Conservation (phyloP, 2,888 invertebrate genomes). For the Drosophila barbarae region DNA sequence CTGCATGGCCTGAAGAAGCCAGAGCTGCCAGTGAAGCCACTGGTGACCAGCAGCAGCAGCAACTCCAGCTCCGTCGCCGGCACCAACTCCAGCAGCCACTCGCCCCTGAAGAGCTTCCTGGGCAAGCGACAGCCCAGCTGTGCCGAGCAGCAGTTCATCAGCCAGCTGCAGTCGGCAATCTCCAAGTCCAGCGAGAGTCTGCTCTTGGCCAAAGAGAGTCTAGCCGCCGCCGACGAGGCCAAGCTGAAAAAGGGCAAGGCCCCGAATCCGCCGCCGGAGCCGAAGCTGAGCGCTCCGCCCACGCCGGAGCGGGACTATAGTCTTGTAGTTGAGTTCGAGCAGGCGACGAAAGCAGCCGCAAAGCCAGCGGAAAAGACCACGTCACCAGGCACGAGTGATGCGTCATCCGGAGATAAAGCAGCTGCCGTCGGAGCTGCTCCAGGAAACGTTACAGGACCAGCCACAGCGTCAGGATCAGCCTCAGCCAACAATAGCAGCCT, state of each 20-base stretch:
- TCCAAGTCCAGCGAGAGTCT: slow-evolving; percentile 74
- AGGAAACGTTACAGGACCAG: slow-evolving; percentile 24
- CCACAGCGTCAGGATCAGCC: slow-evolving; percentile 4
- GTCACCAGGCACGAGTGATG: slow-evolving; percentile 16
- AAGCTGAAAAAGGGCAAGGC: slow-evolving; percentile 86
- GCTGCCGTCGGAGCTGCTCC: background rate
- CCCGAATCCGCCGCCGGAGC: slow-evolving; percentile 84
- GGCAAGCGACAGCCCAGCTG: slow-evolving; percentile 80
- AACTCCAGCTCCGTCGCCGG: slow-evolving; percentile 14
- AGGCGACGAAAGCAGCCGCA: slow-evolving; percentile 49
- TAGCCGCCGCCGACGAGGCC: slow-evolving; percentile 55
- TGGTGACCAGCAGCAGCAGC: slow-evolving; percentile 63
- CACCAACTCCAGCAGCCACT: slow-evolving; percentile 53
- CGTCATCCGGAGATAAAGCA: slow-evolving; percentile 16
- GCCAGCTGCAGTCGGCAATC: slow-evolving; percentile 81
- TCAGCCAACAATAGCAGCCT: slow-evolving; percentile 43
- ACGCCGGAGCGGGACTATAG: slow-evolving; percentile 78
- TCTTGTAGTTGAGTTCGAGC: slow-evolving; percentile 69
- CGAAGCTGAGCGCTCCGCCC: slow-evolving; percentile 75
- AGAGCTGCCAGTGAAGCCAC: slow-evolving; percentile 86
- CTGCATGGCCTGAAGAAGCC: slow-evolving; percentile 86
- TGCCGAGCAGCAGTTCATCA: slow-evolving; percentile 81
- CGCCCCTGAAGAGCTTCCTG: slow-evolving; percentile 81
- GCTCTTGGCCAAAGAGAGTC: slow-evolving; percentile 51
- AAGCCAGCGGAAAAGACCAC: slow-evolving; percentile 29